These are phyloP conservation scores for Drosophila quadrilineata DNA, from an alignment of 1,140 invertebrate genomes.

Conservation along the genomic window DNA sequence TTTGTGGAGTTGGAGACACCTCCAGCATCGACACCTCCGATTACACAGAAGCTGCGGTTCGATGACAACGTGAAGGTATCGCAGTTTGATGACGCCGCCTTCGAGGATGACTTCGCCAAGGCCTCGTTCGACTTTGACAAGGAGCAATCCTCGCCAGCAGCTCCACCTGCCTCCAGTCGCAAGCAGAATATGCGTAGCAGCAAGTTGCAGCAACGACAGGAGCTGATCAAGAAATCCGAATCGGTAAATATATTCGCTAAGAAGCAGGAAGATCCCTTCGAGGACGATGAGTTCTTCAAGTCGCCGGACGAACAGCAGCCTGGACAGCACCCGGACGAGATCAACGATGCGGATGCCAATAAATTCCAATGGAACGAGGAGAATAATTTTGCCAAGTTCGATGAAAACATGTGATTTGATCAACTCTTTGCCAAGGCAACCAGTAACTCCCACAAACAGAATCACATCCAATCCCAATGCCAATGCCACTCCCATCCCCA, in stretches of 20 bases:
- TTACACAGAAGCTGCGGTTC: slow-evolving; percentile 77
- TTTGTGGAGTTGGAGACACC: slow-evolving; percentile 53
- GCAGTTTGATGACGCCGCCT: slow-evolving; percentile 79
- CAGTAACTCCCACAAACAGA: too few relatives aligned
- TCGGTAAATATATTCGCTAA: slow-evolving; percentile 93
- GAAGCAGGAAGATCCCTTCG: slow-evolving; percentile 90
- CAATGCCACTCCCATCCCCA: not conserved
- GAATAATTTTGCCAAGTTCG: slow-evolving; percentile 81
- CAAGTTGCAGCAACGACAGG: slow-evolving; percentile 75
- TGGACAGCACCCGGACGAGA: slow-evolving; percentile 16
- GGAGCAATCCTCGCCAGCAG: slow-evolving; percentile 51
- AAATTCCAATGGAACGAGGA: slow-evolving; percentile 76
- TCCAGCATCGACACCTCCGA: slow-evolving; percentile 54
- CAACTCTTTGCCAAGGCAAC: slow-evolving; percentile 72
- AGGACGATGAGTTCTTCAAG: slow-evolving; percentile 92
- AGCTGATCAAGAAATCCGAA: slow-evolving; percentile 90
- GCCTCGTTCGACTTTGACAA: slow-evolving; percentile 79
- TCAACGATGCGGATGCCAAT: slow-evolving; percentile 11
- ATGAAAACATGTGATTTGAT: slow-evolving; percentile 82
- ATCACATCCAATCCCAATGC: slow-evolving; percentile 16
- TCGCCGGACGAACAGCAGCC: slow-evolving; percentile 49
- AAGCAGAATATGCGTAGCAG: slow-evolving; percentile 68
- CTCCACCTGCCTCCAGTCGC: slow-evolving; percentile 38
- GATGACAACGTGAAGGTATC: slow-evolving; percentile 81
- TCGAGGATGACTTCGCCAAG: slow-evolving; percentile 80